A percentile compares a stretch with the other conserved stretches of the same genome.
These are phyloP conservation scores for Avahi laniger DNA, from an alignment of 2,797 vertebrate genomes.

Conservation along the genomic window DNA sequence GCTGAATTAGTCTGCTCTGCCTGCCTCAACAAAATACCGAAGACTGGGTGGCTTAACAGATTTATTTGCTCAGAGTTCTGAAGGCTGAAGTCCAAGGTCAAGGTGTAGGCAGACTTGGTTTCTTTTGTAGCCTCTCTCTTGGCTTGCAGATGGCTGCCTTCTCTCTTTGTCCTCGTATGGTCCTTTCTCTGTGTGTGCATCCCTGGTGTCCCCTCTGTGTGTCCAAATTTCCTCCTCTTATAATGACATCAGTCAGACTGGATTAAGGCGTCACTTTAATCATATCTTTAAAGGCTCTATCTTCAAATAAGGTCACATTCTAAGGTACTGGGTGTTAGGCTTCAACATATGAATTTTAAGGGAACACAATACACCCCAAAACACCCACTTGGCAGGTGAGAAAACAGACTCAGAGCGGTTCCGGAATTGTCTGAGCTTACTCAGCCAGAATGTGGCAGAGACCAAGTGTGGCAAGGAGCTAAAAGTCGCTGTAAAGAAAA, in stretches of 20 bases:
- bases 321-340: background rate
- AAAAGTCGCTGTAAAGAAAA: background rate
- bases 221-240: background rate
- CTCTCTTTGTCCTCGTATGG: background rate
- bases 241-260: background rate
- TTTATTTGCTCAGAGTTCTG: background rate
- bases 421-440: background rate
- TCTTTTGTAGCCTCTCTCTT: background rate
- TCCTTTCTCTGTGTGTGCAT: background rate
- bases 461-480: background rate
- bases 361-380: background rate
- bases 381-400: background rate
- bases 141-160: background rate
- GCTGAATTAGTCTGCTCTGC: background rate
- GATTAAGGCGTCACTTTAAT: background rate
- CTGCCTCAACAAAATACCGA: background rate
- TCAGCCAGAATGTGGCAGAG: background rate
- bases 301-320: background rate
- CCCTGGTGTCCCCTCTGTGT: background rate
- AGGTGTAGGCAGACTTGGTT: background rate
- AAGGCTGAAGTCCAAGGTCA: background rate
- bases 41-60: background rate
- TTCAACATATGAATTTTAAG: background rate
- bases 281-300: background rate
- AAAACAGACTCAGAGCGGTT: background rate